Percentiles rank a stretch among this genome's conserved stretches.
These are phyloP conservation scores for Parthenolecanium corni DNA, from an alignment of 2,888 invertebrate species.

Conservation along the genomic window DNA sequence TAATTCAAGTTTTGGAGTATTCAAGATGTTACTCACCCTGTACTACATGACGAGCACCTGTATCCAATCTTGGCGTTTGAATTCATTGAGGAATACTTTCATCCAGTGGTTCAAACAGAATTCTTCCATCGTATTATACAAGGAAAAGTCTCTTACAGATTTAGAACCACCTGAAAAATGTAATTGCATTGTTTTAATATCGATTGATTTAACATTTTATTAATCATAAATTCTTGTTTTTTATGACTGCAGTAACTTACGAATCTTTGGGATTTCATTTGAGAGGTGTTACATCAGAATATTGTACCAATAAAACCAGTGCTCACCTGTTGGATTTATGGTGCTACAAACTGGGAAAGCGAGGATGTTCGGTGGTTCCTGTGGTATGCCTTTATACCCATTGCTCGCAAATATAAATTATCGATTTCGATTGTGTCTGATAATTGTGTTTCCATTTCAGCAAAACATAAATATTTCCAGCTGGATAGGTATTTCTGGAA, in stretches of 20 bases:
- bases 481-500: constrained; percentile 40
- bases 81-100: constrained; percentile 56
- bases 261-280: constrained; percentile 1
- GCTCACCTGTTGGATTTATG: constrained; percentile 51
- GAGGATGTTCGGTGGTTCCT: constrained; percentile 47
- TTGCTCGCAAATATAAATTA: neutral
- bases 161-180: constrained; percentile 27
- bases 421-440: no score
- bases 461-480: constrained; percentile 41
- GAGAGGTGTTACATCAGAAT: constrained; percentile 34
- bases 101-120: constrained; percentile 37
- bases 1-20: no score
- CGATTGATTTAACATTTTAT: neutral
- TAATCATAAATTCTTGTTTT: neutral
- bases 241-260: neutral
- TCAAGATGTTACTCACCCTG: constrained; percentile 59
- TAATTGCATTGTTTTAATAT: neutral
- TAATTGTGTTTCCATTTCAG: constrained; percentile 35
- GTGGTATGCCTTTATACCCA: constrained; percentile 42
- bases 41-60: constrained; percentile 75
- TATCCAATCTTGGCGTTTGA: constrained; percentile 66
- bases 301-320: constrained; percentile 35
- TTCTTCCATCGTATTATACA: constrained; percentile 36
- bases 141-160: constrained; percentile 33
- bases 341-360: constrained; percentile 44